Base-by-base conservation (phyloP, 1,140 invertebrate genomes). In the Tenebrio molitor region DNA sequence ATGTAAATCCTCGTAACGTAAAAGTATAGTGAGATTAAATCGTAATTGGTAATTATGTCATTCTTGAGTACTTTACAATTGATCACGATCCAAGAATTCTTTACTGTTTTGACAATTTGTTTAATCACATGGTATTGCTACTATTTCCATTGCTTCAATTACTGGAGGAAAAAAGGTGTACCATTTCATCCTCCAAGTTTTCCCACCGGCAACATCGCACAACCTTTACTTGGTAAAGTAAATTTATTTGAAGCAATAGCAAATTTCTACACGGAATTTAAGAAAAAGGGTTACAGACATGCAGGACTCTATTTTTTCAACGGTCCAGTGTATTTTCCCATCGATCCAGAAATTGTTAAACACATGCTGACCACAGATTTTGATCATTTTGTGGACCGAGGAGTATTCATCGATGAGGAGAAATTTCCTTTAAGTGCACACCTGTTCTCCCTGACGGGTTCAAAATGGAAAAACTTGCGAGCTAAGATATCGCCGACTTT, bases 401-500 rank as follows among this genome's bases (percentile, higher is more conserved):
- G 84, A 2, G 4, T 84, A 0, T 81, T 81, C 7, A 73, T 80
- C 1, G 83, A 84, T 41, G 82, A 81, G 23, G 79, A 86, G 65
- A 76, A 78, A 0, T 85, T 88, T 68, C 79, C 83, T 1, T 50
- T 89, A 1, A 79, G 82, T 0, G 82, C 82, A 1, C 83, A 86
- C 64, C 73, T 90, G 23, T 85, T 89, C 65, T 75, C 74, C 1
- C 21, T 85, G 15, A 74, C 76, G 16, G 85, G 84, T 15, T 70
- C 79, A 16, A 76, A 81, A 66, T 88, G 87, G 87, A 86, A 83
- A 75, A 76, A 79, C 41, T 75, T 88, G 2, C 74, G 87, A 65
- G 72, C 58, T 7, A 84, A 84, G 65, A 62, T 88, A n/a, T 84
- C 84, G 0, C 86, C 85, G 12, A 83, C 86, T 4, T 88, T 88